Conservation (phyloP, 2,888 invertebrate genomes). For the Pogonocherus hispidulus region DNA sequence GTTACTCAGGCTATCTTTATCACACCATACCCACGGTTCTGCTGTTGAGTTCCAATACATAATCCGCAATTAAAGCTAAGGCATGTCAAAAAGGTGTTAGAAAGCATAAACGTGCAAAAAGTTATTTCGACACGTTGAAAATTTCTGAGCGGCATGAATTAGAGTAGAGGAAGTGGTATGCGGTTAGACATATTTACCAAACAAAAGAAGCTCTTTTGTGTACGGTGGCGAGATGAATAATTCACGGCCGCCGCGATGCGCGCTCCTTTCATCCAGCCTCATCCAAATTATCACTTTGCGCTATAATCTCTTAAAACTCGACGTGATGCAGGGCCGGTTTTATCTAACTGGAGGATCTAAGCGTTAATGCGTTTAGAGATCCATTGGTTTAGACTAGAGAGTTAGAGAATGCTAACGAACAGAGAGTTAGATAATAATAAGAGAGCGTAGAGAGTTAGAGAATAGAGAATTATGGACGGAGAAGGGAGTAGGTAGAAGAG, state of each 20-base stretch:
- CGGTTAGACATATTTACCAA: constrained; percentile 53
- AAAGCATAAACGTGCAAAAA: constrained; percentile 21
- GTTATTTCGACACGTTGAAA: constrained; percentile 20
- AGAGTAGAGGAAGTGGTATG: constrained; percentile 35
- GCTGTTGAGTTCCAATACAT: too few relatives aligned
- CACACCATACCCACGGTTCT: too few relatives aligned
- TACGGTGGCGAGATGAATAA: constrained; percentile 58
- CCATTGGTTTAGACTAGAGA: background rate
- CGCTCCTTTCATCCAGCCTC: constrained; percentile 59
- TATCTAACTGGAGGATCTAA: too few relatives aligned
- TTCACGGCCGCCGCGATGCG: constrained; percentile 58
- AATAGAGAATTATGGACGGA: too few relatives aligned
- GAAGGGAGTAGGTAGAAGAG: too few relatives aligned
- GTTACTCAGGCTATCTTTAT: too few relatives aligned
- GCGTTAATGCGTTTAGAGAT: too few relatives aligned
- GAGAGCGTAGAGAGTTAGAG: too few relatives aligned
- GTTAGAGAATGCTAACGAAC: too few relatives aligned
- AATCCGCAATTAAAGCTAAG: constrained; percentile 15
- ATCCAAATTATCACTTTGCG: constrained; percentile 64
- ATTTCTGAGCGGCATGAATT: constrained; percentile 31
- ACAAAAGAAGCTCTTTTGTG: constrained; percentile 53
- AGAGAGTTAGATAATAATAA: too few relatives aligned
- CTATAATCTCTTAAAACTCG: constrained; percentile 63
- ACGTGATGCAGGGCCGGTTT: constrained; percentile 40
- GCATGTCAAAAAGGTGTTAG: constrained; percentile 2